Evolutionary conservation across 1,140 invertebrate species (phyloP), one percentile per base, ranked within the genome.

Genomic region (Armadillidium nasatum): DNA sequence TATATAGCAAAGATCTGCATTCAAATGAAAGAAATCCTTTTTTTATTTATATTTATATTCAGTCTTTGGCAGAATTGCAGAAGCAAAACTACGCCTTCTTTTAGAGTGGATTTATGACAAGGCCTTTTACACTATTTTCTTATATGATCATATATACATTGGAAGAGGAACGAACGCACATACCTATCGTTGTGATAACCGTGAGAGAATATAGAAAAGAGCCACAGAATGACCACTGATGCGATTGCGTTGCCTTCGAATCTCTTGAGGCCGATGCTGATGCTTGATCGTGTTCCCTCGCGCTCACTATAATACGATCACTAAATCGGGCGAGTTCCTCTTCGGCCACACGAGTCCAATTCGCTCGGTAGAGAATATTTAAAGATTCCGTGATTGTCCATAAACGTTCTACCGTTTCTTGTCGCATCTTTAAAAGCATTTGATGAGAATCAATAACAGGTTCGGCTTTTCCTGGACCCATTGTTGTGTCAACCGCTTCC

Each of bases 161-260:
- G 33, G 33, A 33, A 33, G 1, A 33, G 1, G 6, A 6, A 33
- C 33, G 33, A 33, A 33, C 33, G 6, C 33, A 89, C 91, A 91
- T 87, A 97, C 95, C 96, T 84, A 97, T 97, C 76, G 95, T 98
- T 4, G 95, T 98, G 50, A 97, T 90, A 70, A 97, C 93, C 21
- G 96, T 98, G 72, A 98, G 88, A 15, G 95, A 97, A 86, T 98
- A 99, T 22, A 98, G 89, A 85, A 97, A 97, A 15, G 95, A 93
- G 83, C 93, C 93, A 23, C 94, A 93, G 83, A 97, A 94, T 82
- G 92, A 95, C 94, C 94, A 85, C 75, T 84, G 82, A 50, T 78
- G 82, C 77, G 83, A 82, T 7, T 50, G 10, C 9, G 4, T 15
- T 10, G 66, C 73, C 13, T 70, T 43, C 21, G 76, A 33, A 22